phyloP scores from a whole-genome alignment of 2,113 vertebrate genomes.

The human (Homo sapiens) region DNA sequence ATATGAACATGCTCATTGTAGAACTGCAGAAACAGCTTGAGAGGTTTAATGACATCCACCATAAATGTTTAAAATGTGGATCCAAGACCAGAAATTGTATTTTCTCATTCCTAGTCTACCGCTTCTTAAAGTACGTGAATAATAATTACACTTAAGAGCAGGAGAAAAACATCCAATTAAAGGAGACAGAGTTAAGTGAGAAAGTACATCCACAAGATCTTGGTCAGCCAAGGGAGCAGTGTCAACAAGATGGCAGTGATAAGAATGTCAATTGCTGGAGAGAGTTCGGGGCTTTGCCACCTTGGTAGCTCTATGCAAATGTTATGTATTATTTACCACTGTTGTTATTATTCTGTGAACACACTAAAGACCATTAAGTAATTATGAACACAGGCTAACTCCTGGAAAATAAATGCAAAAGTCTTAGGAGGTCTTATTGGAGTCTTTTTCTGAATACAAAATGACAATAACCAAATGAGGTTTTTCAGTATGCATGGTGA shows the following conservation, averaged over 20 bases:
- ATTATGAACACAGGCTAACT: not conserved
- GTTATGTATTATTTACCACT: not conserved
- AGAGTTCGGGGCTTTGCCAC: not conserved
- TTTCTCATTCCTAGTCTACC: not conserved
- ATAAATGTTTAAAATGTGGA: not conserved
- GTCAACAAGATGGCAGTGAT: not conserved
- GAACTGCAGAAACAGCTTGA: not conserved
- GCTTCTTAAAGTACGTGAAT: not conserved
- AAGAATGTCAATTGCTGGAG: not conserved
- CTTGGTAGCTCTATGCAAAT: not conserved
- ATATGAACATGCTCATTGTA: not conserved
- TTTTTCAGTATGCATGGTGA: not conserved
- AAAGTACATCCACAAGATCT: no score
- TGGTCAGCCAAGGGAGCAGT: not conserved
- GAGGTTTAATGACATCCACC: not conserved
- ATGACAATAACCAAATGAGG: not conserved
- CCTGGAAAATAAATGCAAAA: constrained; percentile 20
- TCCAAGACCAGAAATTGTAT: not conserved
- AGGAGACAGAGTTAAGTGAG: not conserved
- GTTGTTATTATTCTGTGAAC: not conserved
- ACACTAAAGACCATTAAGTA: not conserved
- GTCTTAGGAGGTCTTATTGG: not conserved
- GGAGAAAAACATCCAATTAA: constrained; percentile 27
- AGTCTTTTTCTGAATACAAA: constrained; percentile 9
- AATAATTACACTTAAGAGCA: constrained; percentile 41